Conservation (phyloP, 2,113 vertebrate genomes). For the Leuciscus idus region DNA sequence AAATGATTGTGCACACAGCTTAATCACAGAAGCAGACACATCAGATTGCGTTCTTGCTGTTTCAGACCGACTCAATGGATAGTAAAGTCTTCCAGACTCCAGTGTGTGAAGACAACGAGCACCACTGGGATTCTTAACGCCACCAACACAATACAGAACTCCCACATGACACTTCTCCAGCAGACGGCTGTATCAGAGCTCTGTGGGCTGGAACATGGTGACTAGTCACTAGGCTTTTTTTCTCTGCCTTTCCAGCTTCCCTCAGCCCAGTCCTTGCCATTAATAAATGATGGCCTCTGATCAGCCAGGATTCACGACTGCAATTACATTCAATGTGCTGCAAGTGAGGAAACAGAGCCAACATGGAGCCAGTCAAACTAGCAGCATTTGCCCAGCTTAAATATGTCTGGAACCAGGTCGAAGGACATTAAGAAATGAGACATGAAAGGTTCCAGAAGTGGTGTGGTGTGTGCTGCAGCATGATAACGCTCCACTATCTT, state of each 20-base stretch:
- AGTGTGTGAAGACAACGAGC: constrained; percentile 27
- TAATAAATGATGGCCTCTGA: constrained; percentile 69
- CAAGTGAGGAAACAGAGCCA: constrained; percentile 45
- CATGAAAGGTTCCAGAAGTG: constrained; percentile 51
- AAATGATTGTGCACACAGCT: not conserved
- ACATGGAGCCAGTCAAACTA: constrained; percentile 60
- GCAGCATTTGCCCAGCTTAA: not conserved
- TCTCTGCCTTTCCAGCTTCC: constrained; percentile 48
- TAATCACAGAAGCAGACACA: not conserved
- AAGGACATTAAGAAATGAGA: constrained; percentile 42
- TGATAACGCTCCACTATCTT: constrained; percentile 57
- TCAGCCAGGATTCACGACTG: constrained; percentile 64
- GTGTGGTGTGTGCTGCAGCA: constrained; percentile 36
- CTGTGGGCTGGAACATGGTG: constrained; percentile 50
- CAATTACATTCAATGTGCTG: constrained; percentile 61
- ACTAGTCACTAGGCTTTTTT: constrained; percentile 37
- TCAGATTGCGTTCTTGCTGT: not conserved
- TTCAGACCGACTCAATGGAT: not conserved
- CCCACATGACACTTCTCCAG: constrained; percentile 21
- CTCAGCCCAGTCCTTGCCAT: constrained; percentile 53
- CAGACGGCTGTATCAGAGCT: constrained; percentile 19
- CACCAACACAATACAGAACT: constrained; percentile 29
- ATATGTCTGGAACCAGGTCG: constrained; percentile 50
- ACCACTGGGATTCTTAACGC: constrained; percentile 30
- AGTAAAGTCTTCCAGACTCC: constrained; percentile 20